Percentiles rank a stretch among this genome's conserved stretches.
Evolutionary conservation across 1,140 invertebrate species (phyloP).

Genomic region (Branchinecta lindahli): DNA sequence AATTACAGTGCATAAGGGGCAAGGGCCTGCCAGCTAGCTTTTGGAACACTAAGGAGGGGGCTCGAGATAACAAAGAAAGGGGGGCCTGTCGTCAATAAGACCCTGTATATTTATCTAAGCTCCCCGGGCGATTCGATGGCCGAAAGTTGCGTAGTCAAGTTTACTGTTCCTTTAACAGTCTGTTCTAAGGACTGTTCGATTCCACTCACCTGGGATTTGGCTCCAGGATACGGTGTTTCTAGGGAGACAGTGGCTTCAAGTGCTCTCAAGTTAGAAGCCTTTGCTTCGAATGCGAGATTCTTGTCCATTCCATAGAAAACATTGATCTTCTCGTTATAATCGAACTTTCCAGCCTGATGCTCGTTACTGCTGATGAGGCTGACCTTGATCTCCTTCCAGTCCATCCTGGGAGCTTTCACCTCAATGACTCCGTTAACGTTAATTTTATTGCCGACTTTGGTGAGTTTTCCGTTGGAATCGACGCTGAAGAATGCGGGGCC

Average conservation of each 20-base stretch:
- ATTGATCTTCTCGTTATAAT: conserved; percentile 15
- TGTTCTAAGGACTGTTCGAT: no score
- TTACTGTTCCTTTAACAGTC: no score
- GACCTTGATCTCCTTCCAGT: conserved; percentile 18
- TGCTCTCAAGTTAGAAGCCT: conserved; percentile 12
- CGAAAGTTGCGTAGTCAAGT: no score
- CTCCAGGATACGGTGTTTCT: conserved; percentile 16
- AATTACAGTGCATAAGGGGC: no score
- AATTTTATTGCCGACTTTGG: conserved; percentile 9
- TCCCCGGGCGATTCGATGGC: no score
- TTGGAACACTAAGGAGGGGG: no score
- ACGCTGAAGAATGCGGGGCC: conserved; percentile 15
- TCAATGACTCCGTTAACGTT: conserved; percentile 16
- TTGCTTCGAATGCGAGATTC: conserved; percentile 13
- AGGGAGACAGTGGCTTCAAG: conserved; percentile 12
- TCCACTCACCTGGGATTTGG: conserved; percentile 13
- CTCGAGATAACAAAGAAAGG: no score
- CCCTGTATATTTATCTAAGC: no score
- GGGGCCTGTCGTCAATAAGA: no score
- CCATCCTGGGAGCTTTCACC: conserved; percentile 16
- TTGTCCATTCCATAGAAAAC: conserved; percentile 14
- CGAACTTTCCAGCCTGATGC: conserved; percentile 11
- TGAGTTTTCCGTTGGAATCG: conserved; percentile 15
- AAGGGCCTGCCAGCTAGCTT: no score
- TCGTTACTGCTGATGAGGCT: conserved; percentile 10